Conservation (phyloP, 2,113 vertebrate genomes). For the Tychaedon coryphoeus region DNA sequence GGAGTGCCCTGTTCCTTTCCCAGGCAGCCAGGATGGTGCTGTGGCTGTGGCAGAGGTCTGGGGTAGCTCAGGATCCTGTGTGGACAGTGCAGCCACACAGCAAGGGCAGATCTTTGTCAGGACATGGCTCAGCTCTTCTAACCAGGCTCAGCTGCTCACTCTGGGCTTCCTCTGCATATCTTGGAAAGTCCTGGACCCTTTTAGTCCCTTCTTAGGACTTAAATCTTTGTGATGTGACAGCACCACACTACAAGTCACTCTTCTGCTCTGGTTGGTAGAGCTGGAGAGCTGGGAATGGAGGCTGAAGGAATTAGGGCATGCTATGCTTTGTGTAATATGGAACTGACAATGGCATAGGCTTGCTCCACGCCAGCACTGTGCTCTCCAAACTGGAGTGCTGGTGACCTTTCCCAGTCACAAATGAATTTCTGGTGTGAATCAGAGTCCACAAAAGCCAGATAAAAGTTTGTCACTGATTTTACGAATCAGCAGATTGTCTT, state of each 20-base stretch:
- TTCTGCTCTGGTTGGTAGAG: neutral
- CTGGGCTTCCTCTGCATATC: neutral
- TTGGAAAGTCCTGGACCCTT: neutral
- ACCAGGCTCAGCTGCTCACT: neutral
- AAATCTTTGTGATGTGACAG: neutral
- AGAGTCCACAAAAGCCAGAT: neutral
- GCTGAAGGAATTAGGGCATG: neutral
- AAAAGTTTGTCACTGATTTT: neutral
- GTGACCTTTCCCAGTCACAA: neutral
- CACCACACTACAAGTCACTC: neutral
- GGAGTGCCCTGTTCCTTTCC: neutral
- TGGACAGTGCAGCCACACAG: neutral
- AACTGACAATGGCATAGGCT: rapidly evolving
- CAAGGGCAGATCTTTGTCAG: neutral
- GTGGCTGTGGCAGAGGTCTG: neutral
- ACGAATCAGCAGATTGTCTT: neutral
- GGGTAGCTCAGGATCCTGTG: neutral
- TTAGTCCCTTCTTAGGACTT: neutral
- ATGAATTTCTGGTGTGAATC: neutral
- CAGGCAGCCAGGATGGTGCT: neutral
- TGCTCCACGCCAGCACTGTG: neutral
- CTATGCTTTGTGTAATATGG: neutral
- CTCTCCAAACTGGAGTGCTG: neutral
- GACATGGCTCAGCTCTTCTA: neutral
- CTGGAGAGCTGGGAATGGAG: neutral